These are phyloP conservation scores for Ephestia elutella DNA, from an alignment of 1,140 invertebrate genomes.

Conservation along the genomic window DNA sequence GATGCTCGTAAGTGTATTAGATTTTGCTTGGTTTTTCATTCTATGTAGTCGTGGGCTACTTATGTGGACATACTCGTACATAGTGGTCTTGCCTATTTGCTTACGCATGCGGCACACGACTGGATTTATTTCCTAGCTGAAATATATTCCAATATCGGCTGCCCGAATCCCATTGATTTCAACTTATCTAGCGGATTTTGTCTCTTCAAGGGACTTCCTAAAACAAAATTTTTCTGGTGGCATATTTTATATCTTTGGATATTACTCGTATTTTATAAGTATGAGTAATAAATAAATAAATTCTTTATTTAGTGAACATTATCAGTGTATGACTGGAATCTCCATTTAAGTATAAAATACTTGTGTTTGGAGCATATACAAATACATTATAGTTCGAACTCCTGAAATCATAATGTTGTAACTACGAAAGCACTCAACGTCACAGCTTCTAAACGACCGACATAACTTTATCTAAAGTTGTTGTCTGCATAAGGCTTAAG, in stretches of 20 bases:
- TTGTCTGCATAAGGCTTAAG: constrained; percentile 49
- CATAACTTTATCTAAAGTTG: constrained; percentile 32
- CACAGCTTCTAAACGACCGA: not conserved
- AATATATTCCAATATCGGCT: not conserved
- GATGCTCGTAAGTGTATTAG: constrained; percentile 71
- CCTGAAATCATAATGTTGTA: not conserved
- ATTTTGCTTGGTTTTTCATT: constrained; percentile 70
- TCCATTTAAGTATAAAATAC: too few relatives aligned
- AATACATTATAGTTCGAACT: too few relatives aligned
- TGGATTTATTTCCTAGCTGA: constrained; percentile 23
- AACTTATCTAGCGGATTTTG: not conserved
- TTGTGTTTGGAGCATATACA: too few relatives aligned
- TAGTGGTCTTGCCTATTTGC: constrained; percentile 27
- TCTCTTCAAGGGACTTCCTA: not conserved
- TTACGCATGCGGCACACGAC: constrained; percentile 29
- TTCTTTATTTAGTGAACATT: too few relatives aligned
- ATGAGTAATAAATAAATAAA: too few relatives aligned
- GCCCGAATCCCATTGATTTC: not conserved
- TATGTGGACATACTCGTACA: constrained; percentile 25
- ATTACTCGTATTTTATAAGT: too few relatives aligned
- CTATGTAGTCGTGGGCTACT: constrained; percentile 40
- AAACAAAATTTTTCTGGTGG: too few relatives aligned
- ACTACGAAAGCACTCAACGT: constrained; percentile 7
- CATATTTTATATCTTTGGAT: too few relatives aligned
- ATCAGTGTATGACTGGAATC: too few relatives aligned